Conservation (phyloP, 2,888 invertebrate genomes). For the Noctua janthe region DNA sequence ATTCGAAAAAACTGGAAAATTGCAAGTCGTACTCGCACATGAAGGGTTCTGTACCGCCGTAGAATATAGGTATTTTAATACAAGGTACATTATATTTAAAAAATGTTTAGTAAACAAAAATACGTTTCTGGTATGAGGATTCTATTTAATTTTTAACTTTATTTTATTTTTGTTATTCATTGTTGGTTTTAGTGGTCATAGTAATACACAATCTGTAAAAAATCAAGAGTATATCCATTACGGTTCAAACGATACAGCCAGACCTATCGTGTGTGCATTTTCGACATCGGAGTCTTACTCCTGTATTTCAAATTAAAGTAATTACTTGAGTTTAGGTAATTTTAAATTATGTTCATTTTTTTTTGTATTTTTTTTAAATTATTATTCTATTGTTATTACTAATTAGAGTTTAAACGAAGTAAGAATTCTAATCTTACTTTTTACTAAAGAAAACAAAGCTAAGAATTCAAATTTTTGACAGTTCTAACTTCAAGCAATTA, state of each 20-base stretch:
- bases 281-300: background rate
- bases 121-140: background rate
- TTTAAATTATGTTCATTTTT: no score
- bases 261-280: background rate
- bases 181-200: background rate
- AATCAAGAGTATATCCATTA: background rate
- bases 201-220: background rate
- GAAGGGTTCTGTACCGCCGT: background rate
- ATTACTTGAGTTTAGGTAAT: no score
- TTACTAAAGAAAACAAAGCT: no score
- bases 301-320: no score
- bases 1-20: constrained; percentile 67
- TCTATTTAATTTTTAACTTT: background rate
- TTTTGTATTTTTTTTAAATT: no score
- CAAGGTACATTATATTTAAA: no score
- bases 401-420: no score
- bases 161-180: background rate
- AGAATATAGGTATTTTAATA: background rate
- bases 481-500: no score
- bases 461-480: no score
- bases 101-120: background rate
- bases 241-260: no score
- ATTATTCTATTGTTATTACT: no score
- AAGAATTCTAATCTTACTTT: no score
- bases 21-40: background rate